Conservation (phyloP, 1,140 invertebrate genomes). For the Phortica variegata region DNA sequence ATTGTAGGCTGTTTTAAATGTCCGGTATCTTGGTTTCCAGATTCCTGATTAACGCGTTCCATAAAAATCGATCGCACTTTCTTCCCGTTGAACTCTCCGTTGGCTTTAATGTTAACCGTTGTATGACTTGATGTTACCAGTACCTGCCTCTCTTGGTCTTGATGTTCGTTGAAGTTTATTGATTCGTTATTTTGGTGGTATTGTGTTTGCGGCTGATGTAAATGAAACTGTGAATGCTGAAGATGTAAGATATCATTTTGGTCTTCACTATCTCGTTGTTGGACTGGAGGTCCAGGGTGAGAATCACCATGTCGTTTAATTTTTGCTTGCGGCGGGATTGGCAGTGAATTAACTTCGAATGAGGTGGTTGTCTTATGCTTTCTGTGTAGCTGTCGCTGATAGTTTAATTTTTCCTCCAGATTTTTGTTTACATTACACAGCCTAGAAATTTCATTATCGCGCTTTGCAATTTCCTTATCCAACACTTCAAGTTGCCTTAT, state of each 20-base stretch:
- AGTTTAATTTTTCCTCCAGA: slow-evolving; percentile 24
- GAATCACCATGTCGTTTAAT: slow-evolving; percentile 21
- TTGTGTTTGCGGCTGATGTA: slow-evolving; percentile 2
- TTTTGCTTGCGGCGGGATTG: slow-evolving; percentile 22
- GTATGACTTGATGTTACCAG: slow-evolving; percentile 17
- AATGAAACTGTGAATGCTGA: neutral
- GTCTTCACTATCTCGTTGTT: no score
- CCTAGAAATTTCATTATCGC: slow-evolving; percentile 19
- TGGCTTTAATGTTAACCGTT: slow-evolving; percentile 18
- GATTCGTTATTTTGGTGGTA: neutral
- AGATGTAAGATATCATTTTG: slow-evolving; percentile 17
- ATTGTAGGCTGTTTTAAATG: slow-evolving; percentile 5
- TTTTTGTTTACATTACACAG: no score
- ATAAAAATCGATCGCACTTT: slow-evolving; percentile 39
- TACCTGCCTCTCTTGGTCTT: no score
- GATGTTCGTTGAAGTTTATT: no score
- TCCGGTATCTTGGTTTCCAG: slow-evolving; percentile 3
- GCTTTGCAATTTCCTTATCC: slow-evolving; percentile 1
- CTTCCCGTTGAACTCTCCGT: slow-evolving; percentile 35
- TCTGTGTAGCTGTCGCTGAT: slow-evolving; percentile 27
- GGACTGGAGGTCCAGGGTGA: no score
- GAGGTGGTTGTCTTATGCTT: slow-evolving; percentile 17
- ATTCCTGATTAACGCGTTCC: slow-evolving; percentile 38
- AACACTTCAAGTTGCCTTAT: slow-evolving; percentile 25
- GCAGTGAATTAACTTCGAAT: slow-evolving; percentile 20